phyloP scores from a whole-genome alignment of 1,140 invertebrate species.

The Papilio aristodemus region DNA sequence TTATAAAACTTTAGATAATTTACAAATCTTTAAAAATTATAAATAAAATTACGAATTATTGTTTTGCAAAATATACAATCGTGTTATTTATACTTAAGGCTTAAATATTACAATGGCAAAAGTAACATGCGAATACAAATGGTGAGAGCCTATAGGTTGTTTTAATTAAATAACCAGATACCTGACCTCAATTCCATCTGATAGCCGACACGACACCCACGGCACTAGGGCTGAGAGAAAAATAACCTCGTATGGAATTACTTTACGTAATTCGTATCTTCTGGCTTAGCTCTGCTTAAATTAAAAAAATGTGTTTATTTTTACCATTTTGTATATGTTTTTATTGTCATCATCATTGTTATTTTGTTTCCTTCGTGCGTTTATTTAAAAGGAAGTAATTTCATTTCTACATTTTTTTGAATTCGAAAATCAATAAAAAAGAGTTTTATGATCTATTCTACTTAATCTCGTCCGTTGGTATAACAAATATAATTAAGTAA shows the following conservation, averaged over 20 bases:
- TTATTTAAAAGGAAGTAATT: constrained; percentile 4
- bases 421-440: too few relatives aligned
- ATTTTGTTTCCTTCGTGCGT: background rate
- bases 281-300: background rate
- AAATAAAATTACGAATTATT: too few relatives aligned
- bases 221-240: constrained; percentile 9
- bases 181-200: constrained; percentile 10
- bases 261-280: background rate
- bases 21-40: too few relatives aligned
- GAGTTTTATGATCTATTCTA: too few relatives aligned
- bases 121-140: background rate
- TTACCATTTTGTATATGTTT: background rate
- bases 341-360: background rate
- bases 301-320: background rate
- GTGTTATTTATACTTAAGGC: too few relatives aligned
- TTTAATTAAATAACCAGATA: constrained; percentile 11
- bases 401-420: too few relatives aligned
- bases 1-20: too few relatives aligned
- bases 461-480: too few relatives aligned
- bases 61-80: too few relatives aligned
- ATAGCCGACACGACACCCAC: background rate
- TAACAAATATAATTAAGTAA: too few relatives aligned
- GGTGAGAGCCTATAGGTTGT: background rate
- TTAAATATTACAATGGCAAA: background rate
- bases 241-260: constrained; percentile 16